phyloP scores from a whole-genome alignment of 2,113 vertebrate species.

The Dermatemys mawii region DNA sequence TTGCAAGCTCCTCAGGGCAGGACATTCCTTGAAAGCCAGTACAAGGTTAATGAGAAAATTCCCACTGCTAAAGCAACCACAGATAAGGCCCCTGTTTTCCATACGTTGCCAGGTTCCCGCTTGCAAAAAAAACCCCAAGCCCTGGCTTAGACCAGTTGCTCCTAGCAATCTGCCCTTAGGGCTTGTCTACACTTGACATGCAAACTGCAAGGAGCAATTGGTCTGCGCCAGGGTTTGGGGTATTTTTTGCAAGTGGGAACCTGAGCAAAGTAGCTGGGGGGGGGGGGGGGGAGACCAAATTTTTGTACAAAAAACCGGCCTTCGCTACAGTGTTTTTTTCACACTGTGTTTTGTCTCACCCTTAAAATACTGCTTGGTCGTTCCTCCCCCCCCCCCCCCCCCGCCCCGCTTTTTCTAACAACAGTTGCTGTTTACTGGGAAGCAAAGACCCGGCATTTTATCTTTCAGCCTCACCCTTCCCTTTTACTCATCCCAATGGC shows the following conservation, averaged over 20 bases:
- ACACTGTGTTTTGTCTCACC: neutral
- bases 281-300: too few species aligned
- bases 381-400: neutral
- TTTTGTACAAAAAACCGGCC: neutral
- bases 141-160: neutral
- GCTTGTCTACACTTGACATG: too few species aligned
- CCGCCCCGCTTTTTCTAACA: neutral
- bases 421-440: neutral
- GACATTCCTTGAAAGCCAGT: neutral
- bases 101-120: neutral
- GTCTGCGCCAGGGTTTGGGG: neutral
- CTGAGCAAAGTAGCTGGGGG: neutral
- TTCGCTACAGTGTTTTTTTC: neutral
- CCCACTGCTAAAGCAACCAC: neutral
- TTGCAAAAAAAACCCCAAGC: neutral
- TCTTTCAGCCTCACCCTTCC: neutral
- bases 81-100: neutral
- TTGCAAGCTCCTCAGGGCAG: neutral
- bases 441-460: neutral
- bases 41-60: neutral
- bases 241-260: neutral
- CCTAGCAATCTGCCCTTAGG: neutral
- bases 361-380: too few species aligned
- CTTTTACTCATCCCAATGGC: neutral
- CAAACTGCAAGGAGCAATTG: neutral